These are phyloP conservation scores for Lycorma delicatula DNA, from an alignment of 1,140 invertebrate species.

Conservation along the genomic window DNA sequence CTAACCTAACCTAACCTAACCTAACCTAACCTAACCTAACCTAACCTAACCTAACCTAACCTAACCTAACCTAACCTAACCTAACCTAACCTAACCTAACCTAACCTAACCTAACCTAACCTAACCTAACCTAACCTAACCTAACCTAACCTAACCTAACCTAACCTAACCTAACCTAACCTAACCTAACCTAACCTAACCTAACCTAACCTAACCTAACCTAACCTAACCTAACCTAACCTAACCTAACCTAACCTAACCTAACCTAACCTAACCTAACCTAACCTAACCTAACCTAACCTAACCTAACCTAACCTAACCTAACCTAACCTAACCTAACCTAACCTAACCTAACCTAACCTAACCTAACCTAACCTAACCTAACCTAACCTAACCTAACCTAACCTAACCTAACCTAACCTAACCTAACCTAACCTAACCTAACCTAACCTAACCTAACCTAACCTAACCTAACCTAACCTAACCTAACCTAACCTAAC, in stretches of 20 bases:
- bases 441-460: conserved; percentile 15
- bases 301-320: background rate
- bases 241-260: conserved; percentile 20
- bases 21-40: conserved; percentile 18
- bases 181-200: conserved; percentile 22
- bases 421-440: conserved; percentile 8
- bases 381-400: conserved; percentile 4
- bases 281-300: background rate
- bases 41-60: conserved; percentile 21
- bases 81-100: conserved; percentile 24
- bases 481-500: conserved; percentile 21
- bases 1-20: conserved; percentile 8
- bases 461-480: conserved; percentile 22
- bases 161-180: conserved; percentile 25
- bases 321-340: background rate
- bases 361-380: background rate
- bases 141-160: conserved; percentile 25
- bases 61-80: conserved; percentile 24
- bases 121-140: conserved; percentile 25
- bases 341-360: background rate
- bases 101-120: conserved; percentile 23
- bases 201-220: conserved; percentile 22
- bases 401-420: conserved; percentile 6
- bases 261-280: background rate
- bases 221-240: conserved; percentile 21